phyloP scores from a whole-genome alignment of 2,888 invertebrate genomes.

The Himalopsyche tibetana region DNA sequence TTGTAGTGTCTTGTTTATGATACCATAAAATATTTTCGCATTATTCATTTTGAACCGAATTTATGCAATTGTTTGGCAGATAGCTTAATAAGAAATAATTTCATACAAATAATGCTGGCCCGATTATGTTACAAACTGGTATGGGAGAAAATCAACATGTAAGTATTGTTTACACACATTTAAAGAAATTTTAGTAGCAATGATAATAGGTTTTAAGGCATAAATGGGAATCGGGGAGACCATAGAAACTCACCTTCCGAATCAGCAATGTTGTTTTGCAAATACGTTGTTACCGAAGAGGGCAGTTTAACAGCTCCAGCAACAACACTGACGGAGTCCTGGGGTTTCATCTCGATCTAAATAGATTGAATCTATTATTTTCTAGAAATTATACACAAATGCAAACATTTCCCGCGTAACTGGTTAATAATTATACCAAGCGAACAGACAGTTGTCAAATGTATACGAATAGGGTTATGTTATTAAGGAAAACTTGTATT shows the following conservation, averaged over 20 bases:
- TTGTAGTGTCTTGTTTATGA: too few species aligned
- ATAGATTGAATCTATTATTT: background rate
- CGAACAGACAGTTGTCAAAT: constrained; percentile 35
- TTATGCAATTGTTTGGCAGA: too few species aligned
- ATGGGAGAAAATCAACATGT: too few species aligned
- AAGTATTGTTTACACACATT: too few species aligned
- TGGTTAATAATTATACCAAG: constrained; percentile 6
- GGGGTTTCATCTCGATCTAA: constrained; percentile 59
- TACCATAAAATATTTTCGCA: too few species aligned
- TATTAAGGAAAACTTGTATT: constrained; percentile 32
- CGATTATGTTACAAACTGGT: too few species aligned
- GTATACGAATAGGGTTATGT: constrained; percentile 41
- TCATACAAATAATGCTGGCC: too few species aligned
- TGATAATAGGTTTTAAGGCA: too few species aligned
- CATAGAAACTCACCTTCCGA: constrained; percentile 57
- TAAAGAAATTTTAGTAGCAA: too few species aligned
- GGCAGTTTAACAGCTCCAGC: constrained; percentile 59
- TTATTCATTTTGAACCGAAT: too few species aligned
- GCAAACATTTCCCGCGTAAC: constrained; percentile 27
- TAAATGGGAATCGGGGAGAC: background rate
- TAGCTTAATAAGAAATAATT: too few species aligned
- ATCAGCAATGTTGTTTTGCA: constrained; percentile 60
- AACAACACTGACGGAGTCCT: constrained; percentile 56
- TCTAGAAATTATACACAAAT: background rate
- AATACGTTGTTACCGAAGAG: constrained; percentile 61